Percentiles rank a stretch among this genome's conserved stretches.
These are phyloP conservation scores for Malurus leucopterus DNA, from an alignment of 2,797 vertebrate genomes.

Conservation along the genomic window DNA sequence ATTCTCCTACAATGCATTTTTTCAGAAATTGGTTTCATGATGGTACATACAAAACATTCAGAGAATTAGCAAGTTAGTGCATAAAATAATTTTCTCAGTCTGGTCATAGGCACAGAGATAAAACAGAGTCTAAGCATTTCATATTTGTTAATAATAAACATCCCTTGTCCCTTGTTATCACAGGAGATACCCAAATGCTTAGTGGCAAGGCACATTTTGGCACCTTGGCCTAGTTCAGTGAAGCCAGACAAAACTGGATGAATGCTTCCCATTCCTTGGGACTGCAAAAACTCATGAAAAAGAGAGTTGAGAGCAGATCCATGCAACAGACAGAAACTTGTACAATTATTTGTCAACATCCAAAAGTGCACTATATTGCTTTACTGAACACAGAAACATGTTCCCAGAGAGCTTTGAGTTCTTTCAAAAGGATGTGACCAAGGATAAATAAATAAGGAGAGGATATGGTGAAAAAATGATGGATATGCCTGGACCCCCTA, in stretches of 20 bases:
- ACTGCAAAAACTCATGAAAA: not conserved
- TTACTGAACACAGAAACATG: not conserved
- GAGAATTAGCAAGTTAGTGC: not conserved
- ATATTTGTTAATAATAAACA: not conserved
- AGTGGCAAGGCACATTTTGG: slow-evolving; percentile 7
- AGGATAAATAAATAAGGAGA: slow-evolving; percentile 16
- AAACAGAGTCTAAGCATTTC: not conserved
- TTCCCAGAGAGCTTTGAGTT: not conserved
- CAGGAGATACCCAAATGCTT: not conserved
- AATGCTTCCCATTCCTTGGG: not conserved
- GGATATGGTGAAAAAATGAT: not conserved
- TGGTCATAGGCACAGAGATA: not conserved
- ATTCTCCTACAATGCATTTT: not conserved
- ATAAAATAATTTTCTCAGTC: not conserved
- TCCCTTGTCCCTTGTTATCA: not conserved
- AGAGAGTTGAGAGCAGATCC: not conserved
- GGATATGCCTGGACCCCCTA: not conserved
- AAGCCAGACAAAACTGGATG: not conserved
- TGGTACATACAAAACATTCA: not conserved
- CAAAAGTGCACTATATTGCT: not conserved
- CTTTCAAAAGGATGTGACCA: not conserved
- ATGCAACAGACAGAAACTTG: not conserved
- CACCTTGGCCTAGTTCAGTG: not conserved
- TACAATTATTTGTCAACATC: not conserved
- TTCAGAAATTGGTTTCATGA: not conserved